Conservation (phyloP, 2,797 vertebrate species). For the Gila robusta region DNA sequence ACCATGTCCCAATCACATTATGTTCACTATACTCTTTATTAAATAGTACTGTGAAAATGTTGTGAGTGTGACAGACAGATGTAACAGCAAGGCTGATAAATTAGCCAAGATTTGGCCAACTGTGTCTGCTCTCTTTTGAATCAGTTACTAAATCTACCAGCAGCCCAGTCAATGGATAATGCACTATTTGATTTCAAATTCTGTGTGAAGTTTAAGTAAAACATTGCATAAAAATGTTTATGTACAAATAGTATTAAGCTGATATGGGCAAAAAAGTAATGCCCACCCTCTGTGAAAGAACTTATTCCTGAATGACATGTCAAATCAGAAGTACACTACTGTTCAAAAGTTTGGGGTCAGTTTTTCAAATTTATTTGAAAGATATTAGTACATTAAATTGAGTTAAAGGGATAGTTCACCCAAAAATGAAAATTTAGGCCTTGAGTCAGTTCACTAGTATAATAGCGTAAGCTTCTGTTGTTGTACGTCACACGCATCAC, state of each 20-base stretch:
- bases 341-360: not conserved
- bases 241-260: not conserved
- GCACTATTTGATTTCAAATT: not conserved
- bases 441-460: too few relatives aligned
- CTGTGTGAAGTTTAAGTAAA: not conserved
- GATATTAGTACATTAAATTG: too few relatives aligned
- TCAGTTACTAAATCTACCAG: not conserved
- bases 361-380: too few relatives aligned
- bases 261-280: not conserved
- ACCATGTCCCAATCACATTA: not conserved
- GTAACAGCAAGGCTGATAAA: not conserved
- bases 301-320: not conserved
- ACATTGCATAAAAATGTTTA: not conserved
- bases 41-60: not conserved
- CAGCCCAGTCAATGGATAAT: not conserved
- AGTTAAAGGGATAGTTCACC: too few relatives aligned
- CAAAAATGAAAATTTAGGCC: too few relatives aligned
- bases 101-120: not conserved
- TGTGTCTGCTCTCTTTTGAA: not conserved
- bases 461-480: too few relatives aligned
- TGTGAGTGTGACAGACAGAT: not conserved
- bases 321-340: not conserved
- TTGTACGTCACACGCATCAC: too few relatives aligned
- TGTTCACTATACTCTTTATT: not conserved
- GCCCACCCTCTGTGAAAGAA: not conserved